A percentile compares a stretch with the other conserved stretches of the same genome.
Evolutionary conservation across 2,113 vertebrate genomes (phyloP).

Genomic region (Bubo scandiacus): DNA sequence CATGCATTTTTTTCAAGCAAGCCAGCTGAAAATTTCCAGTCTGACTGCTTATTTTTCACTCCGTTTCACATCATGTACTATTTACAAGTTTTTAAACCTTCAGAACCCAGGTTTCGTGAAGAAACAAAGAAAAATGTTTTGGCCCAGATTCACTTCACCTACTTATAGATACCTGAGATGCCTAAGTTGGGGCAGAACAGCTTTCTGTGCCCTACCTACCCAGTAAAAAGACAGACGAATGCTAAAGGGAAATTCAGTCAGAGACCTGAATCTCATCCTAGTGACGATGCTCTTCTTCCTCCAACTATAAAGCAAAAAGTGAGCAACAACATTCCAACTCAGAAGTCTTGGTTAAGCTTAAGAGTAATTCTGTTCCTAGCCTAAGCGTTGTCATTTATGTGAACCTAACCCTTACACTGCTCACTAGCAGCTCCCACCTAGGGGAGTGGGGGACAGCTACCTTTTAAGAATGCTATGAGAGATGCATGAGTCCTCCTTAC

Average conservation of each 20-base stretch:
- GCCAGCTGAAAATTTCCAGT: not conserved
- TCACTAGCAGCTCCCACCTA: not conserved
- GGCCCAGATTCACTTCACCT: not conserved
- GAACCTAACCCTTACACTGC: not conserved
- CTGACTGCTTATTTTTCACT: not conserved
- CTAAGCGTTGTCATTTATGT: not conserved
- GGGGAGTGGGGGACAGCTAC: not conserved
- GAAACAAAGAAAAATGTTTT: conserved; percentile 5
- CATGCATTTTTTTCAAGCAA: not conserved
- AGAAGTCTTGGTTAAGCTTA: not conserved
- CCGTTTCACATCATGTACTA: not conserved
- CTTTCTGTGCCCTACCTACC: not conserved
- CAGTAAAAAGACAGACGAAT: not conserved
- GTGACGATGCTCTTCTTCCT: not conserved
- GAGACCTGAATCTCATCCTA: not conserved
- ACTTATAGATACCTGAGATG: conserved; percentile 2
- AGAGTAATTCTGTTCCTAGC: not conserved
- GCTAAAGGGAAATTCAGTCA: not conserved
- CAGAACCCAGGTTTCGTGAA: conserved; percentile 13
- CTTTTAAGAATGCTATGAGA: not conserved
- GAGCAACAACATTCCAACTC: not conserved
- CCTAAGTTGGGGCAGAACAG: not conserved
- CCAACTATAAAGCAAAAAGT: not conserved
- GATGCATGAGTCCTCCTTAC: not conserved
- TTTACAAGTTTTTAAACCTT: conserved; percentile 1